A percentile compares a stretch with the other conserved stretches of the same genome.
Conservation (phyloP, 2,113 vertebrate genomes). For the Cottus gobio region DNA sequence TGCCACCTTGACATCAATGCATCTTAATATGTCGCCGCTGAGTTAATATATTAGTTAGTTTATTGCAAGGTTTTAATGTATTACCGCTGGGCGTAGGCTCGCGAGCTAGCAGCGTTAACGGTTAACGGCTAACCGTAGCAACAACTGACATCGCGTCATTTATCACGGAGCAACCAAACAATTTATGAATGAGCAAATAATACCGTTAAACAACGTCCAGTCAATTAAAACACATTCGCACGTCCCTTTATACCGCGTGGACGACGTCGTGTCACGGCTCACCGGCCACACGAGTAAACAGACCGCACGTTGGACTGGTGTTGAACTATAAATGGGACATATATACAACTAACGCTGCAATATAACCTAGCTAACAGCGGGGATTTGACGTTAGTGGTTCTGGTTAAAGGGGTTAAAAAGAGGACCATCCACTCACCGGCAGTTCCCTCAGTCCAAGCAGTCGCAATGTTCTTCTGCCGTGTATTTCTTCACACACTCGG, state of each 20-base stretch:
- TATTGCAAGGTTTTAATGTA: too few species aligned
- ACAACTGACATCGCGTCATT: conserved; percentile 28
- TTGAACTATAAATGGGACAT: not conserved
- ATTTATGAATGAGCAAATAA: not conserved
- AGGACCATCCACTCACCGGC: conserved; percentile 58
- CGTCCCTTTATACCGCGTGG: too few species aligned
- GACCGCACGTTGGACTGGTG: not conserved
- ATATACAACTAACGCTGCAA: too few species aligned
- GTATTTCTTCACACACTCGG: conserved; percentile 31
- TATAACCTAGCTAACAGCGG: too few species aligned
- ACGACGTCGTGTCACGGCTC: too few species aligned
- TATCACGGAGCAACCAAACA: not conserved
- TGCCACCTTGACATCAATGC: too few species aligned
- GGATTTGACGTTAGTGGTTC: not conserved
- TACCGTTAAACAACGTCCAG: too few species aligned
- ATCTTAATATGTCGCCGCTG: not conserved
- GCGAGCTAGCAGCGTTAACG: conserved; percentile 53
- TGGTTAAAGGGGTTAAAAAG: not conserved
- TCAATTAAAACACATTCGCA: not conserved
- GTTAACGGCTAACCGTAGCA: conserved; percentile 49
- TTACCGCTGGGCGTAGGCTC: conserved; percentile 68
- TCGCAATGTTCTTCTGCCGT: not conserved
- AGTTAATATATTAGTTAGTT: not conserved
- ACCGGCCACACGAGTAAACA: not conserved
- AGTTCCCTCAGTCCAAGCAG: conserved; percentile 27